Evolutionary conservation across 1,140 invertebrate genomes (phyloP), one percentile per base, ranked within the genome.

Genomic region (Cotesia glomerata): DNA sequence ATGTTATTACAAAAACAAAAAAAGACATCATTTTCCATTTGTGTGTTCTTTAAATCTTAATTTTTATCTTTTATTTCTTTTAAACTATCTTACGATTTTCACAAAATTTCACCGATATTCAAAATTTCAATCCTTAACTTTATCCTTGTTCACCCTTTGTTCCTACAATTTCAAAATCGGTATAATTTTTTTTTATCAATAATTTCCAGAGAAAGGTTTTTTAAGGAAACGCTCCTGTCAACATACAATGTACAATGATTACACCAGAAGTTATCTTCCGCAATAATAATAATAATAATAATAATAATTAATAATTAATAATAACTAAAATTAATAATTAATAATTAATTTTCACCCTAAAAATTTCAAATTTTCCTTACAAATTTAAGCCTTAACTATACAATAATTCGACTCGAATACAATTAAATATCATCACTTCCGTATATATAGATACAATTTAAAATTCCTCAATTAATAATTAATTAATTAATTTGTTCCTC

Each of bases 221-320:
- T 34, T 71, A 82, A 80, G 79, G 82, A 79, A 79, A 79, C 77
- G 78, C 78, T 83, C 81, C 80, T 82, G 81, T 81, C 81, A 80
- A 85, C 82, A 83, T 82, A 85, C 85, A 86, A 85, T 85, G 79
- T 85, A 83, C 83, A 84, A 85, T 84, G 82, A 85, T 84, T 81
- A 82, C 80, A 63, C 77, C 77, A 74, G 76, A 75, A 79, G 77
- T 73, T 63, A n/a, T 64, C 62, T 54, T 32, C 69, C 59, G 3
- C 36, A 51, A 64, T 54, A n/a, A n/a, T n/a, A n/a, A n/a, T n/a
- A n/a, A n/a, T 2, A 26, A 26, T 26, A 26, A 26, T 26, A 26
- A 26, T 26, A 26, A 26, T 26, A 26, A 26, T 52, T 59, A 69
- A 67, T 71, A 65, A 58, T 5, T 59, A 54, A 51, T 72, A 74